phyloP scores from a whole-genome alignment of 2,888 invertebrate species.

The Drosophila borealis region DNA sequence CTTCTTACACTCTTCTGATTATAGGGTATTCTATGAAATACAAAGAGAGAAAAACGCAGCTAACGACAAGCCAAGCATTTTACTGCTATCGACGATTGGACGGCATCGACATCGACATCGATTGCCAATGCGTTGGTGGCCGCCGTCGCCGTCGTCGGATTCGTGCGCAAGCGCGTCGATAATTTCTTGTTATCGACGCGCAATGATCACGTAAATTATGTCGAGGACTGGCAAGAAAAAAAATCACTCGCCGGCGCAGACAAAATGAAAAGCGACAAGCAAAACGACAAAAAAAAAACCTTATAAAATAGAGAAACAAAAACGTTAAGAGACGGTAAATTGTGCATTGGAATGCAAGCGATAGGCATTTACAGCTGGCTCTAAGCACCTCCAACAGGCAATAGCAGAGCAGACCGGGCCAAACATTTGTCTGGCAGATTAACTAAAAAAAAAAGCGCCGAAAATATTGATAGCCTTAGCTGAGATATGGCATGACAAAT shows the following conservation, averaged over 20 bases:
- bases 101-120: conserved; percentile 52
- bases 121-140: conserved; percentile 66
- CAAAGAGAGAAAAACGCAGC: conserved; percentile 12
- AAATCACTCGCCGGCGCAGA: conserved; percentile 41
- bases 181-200: conserved; percentile 82
- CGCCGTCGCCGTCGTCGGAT: conserved; percentile 38
- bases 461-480: conserved; percentile 15
- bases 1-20: neutral
- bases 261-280: conserved; percentile 54
- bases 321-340: conserved; percentile 44
- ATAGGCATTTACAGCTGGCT: conserved; percentile 67
- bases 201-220: conserved; percentile 81
- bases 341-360: conserved; percentile 70
- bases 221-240: conserved; percentile 67
- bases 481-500: conserved; percentile 1
- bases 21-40: conserved; percentile 44
- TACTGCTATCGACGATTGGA: conserved; percentile 58
- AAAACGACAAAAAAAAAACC: conserved; percentile 40
- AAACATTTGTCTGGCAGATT: conserved; percentile 36
- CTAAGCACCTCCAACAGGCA: conserved; percentile 39
- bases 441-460: conserved; percentile 5
- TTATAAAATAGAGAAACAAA: conserved; percentile 1
- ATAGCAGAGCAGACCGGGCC: conserved; percentile 14
- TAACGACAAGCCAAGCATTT: conserved; percentile 51
- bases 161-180: conserved; percentile 76